Evolutionary conservation across 2,797 vertebrate species (phyloP).

Genomic region (Caiman crocodilus): DNA sequence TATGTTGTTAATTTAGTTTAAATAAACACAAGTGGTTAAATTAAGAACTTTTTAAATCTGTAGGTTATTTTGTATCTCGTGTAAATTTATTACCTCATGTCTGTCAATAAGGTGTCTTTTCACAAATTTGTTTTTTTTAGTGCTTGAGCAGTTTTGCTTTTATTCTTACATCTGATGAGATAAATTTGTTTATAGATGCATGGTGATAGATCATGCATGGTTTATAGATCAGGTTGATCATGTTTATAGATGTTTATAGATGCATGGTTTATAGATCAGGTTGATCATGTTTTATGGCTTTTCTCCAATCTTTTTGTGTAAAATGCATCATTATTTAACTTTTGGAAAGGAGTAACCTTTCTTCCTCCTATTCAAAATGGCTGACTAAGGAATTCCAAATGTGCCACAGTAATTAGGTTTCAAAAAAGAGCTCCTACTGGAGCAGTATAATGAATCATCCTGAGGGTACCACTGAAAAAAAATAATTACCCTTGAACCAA

Average conservation of each 20-base stretch:
- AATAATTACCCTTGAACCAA: conserved; percentile 40
- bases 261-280: conserved; percentile 64
- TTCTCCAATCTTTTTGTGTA: conserved; percentile 48
- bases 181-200: conserved; percentile 49
- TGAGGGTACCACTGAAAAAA: conserved; percentile 47
- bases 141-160: conserved; percentile 13
- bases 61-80: neutral
- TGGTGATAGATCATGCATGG: too few species aligned
- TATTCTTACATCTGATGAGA: conserved; percentile 23
- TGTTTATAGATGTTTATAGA: conserved; percentile 51
- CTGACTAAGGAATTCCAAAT: conserved; percentile 61
- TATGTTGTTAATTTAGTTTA: neutral
- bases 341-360: conserved; percentile 63
- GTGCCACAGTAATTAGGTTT: conserved; percentile 28
- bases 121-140: neutral
- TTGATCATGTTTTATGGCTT: conserved; percentile 65
- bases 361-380: conserved; percentile 60
- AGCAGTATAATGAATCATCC: conserved; percentile 41
- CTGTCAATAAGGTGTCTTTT: neutral
- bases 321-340: conserved; percentile 64
- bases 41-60: neutral
- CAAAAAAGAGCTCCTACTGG: conserved; percentile 32
- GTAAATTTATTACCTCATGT: neutral
- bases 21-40: neutral
- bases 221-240: conserved; percentile 67